Evolutionary conservation across 64 coral and sea anemone genomes (phyloP).

Genomic region (Stylophora pistillata): DNA sequence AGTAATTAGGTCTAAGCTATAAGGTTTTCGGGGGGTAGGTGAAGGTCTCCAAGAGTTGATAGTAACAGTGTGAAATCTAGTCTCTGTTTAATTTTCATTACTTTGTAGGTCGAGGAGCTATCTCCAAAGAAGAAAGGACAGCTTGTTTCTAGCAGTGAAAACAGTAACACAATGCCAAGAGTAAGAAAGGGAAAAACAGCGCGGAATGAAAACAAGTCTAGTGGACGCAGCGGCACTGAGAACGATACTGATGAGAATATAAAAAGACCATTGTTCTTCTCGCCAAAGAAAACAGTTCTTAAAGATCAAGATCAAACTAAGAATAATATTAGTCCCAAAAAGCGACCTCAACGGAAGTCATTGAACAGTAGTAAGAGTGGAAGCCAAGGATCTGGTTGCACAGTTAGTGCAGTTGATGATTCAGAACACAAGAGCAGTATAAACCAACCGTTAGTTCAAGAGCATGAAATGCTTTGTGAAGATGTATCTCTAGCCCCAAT

Average conservation of each 20-base stretch:
- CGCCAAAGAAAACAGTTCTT: background rate
- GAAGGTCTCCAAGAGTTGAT: background rate
- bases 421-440: background rate
- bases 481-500: background rate
- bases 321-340: background rate
- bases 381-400: background rate
- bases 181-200: background rate
- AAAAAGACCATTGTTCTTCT: conserved; percentile 15
- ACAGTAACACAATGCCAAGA: background rate
- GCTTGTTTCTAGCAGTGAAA: background rate
- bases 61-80: background rate
- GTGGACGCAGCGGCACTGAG: background rate
- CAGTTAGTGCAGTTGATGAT: background rate
- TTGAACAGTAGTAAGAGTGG: background rate
- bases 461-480: background rate
- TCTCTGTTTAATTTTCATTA: background rate
- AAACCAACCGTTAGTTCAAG: background rate
- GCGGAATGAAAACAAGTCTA: background rate
- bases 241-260: background rate
- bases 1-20: no score
- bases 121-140: background rate
- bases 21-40: no score
- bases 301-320: background rate
- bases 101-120: background rate
- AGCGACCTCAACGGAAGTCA: background rate